These are phyloP conservation scores for Apotomis capreana DNA, from an alignment of 2,888 invertebrate species.

Conservation along the genomic window DNA sequence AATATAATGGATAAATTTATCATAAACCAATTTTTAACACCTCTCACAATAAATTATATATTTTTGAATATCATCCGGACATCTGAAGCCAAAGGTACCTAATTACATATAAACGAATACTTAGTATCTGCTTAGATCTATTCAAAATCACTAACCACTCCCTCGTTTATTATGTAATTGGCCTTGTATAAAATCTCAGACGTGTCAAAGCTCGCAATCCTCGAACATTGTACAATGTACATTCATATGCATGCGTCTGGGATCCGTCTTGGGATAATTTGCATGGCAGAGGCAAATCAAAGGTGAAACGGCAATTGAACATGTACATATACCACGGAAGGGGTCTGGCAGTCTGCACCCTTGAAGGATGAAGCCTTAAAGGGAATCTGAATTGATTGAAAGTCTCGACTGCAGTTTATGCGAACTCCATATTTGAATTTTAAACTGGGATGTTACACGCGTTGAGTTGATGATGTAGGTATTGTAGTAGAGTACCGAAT, in stretches of 20 bases:
- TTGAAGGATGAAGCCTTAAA: constrained; percentile 6
- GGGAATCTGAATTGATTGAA: constrained; percentile 15
- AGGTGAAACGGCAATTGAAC: constrained; percentile 28
- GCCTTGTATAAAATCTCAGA: background rate
- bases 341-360: constrained; percentile 10
- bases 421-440: too few relatives aligned
- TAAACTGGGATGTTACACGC: too few relatives aligned
- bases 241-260: constrained; percentile 9
- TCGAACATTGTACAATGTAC: background rate
- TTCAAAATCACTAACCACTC: too few relatives aligned
- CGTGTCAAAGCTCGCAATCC: background rate
- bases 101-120: too few relatives aligned
- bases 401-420: background rate
- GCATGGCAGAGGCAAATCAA: constrained; percentile 34
- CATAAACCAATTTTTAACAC: too few relatives aligned
- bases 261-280: constrained; percentile 19
- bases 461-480: too few relatives aligned
- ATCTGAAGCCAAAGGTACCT: too few relatives aligned
- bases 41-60: too few relatives aligned
- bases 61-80: too few relatives aligned
- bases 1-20: too few relatives aligned
- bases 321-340: background rate
- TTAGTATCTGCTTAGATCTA: too few relatives aligned
- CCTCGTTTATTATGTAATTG: background rate
- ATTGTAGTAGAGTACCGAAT: too few relatives aligned